These are phyloP conservation scores for Tetrao urogallus DNA, from an alignment of 2,113 vertebrate genomes.

Conservation along the genomic window DNA sequence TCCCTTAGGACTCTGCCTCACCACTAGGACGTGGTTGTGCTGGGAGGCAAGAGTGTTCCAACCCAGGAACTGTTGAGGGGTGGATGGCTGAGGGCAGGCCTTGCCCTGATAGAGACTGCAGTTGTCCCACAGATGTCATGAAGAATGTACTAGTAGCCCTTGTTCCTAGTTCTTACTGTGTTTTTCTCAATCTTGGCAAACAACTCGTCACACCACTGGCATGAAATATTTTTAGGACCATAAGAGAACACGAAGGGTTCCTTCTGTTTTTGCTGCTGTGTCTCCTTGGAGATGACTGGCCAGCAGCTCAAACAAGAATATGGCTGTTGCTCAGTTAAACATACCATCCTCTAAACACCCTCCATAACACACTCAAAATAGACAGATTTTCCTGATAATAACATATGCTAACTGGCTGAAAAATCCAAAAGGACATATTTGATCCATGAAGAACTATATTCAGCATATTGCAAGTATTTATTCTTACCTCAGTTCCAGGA, in stretches of 20 bases:
- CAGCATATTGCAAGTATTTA: neutral
- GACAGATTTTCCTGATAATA: conserved; percentile 23
- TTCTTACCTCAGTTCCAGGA: neutral
- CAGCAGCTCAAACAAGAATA: neutral
- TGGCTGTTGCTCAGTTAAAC: neutral
- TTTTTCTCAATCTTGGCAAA: neutral
- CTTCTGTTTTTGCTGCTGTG: neutral
- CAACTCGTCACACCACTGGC: neutral
- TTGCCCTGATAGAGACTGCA: neutral
- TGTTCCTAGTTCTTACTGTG: neutral
- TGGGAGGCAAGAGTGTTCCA: neutral
- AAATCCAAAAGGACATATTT: conserved; percentile 65
- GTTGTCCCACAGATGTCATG: neutral
- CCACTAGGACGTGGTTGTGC: rapidly evolving
- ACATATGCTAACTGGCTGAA: neutral
- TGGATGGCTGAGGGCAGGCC: neutral
- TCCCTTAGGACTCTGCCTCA: neutral
- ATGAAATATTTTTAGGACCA: neutral
- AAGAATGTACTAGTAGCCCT: rapidly evolving
- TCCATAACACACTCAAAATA: conserved; percentile 37
- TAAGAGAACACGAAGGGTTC: neutral
- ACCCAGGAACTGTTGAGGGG: neutral
- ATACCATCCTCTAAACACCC: neutral
- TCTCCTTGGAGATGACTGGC: conserved; percentile 25
- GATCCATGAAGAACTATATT: conserved; percentile 3